Evolutionary conservation across 1,140 invertebrate species (phyloP), one percentile per base, ranked within the genome.

Genomic region (Leptopilina boulardi): DNA sequence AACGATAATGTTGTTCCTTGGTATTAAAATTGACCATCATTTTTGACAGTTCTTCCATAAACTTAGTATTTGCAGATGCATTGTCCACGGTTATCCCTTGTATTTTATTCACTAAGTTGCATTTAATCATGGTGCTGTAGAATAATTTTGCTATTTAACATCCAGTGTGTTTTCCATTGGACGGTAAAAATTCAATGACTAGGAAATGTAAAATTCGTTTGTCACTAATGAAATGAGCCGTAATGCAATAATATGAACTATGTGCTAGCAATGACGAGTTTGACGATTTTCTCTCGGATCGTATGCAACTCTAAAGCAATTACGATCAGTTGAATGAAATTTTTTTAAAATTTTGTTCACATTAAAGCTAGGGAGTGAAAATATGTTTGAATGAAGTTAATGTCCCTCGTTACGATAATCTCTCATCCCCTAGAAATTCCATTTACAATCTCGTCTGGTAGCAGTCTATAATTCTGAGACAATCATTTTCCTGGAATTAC

Each of bases 391-490:
- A 21, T 23, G 21, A 56, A 11, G 21, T 56, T 23, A 18, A 11
- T 11, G 13, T 18, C 15, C n/a, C 51, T 54, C n/a, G 18, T 19
- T 56, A 26, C 0, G 18, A 56, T 8, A 2, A 9, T n/a, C n/a
- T 56, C 54, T 23, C 21, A 56, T 18, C 6, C 8, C 21, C 18
- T 56, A 10, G 54, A 18, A 23, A 56, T 56, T 56, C 18, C 54
- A 23, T 26, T 56, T 11, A 19, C 54, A 23, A 23, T 56, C 54
- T 26, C 54, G 21, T 56, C 19, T 56, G 54, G 19, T 56, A 8
- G 54, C 54, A 23, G 54, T 19, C 54, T 23, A 56, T 56, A 23
- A 56, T 56, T 56, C 54, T 23, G 54, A 56, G 54, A 56, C 54
- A 56, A 56, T 56, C 19, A 56, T 56, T 56, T 56, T 23, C 54